Conservation (phyloP, 2,888 invertebrate genomes). For the Xestoiulus laeticollis region DNA sequence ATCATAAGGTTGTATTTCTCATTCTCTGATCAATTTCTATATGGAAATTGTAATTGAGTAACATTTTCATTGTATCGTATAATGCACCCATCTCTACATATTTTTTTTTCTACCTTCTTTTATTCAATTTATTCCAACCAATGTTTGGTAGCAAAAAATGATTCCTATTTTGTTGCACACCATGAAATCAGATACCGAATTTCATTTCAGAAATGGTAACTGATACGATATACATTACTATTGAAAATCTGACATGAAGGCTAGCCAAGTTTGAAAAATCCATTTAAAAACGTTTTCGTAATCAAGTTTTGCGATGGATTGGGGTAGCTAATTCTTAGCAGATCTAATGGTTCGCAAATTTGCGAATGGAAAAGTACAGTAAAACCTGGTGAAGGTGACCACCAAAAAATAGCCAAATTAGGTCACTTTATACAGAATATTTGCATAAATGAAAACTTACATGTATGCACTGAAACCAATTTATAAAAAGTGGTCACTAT, state of each 20-base stretch:
- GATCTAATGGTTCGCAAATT: neutral
- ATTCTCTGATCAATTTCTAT: neutral
- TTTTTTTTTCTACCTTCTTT: neutral
- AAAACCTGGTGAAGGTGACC: no score
- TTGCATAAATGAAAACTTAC: no score
- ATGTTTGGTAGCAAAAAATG: neutral
- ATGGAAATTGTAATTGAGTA: neutral
- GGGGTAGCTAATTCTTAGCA: neutral
- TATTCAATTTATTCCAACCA: conserved; percentile 6
- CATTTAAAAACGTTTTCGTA: neutral
- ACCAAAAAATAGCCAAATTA: no score
- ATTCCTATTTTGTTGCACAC: neutral
- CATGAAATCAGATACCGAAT: neutral
- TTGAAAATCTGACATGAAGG: neutral
- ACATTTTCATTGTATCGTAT: neutral
- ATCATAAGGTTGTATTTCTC: neutral
- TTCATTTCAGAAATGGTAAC: conserved; percentile 20
- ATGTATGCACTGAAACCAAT: no score
- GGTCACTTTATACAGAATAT: no score
- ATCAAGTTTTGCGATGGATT: neutral
- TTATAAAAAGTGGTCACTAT: no score
- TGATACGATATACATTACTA: neutral
- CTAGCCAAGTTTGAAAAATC: neutral
- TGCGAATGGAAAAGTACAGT: neutral
- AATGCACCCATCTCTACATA: neutral